Conservation (phyloP, 2,113 vertebrate genomes). For the Leptobrachium ailaonicum region DNA sequence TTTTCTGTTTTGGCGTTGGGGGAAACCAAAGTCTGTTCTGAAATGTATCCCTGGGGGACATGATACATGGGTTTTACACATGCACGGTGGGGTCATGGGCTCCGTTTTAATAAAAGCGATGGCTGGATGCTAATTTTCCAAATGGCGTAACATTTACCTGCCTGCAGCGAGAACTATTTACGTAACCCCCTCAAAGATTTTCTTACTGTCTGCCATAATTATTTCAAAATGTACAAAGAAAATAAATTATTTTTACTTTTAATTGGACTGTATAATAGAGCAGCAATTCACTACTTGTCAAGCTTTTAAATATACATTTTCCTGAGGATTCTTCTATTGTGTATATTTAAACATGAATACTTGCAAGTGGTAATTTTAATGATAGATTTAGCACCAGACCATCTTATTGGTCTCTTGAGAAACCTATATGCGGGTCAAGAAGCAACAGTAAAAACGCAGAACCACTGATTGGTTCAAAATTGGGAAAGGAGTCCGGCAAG, state of each 20-base stretch:
- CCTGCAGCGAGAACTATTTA: slow-evolving; percentile 20
- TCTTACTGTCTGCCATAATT: slow-evolving; percentile 29
- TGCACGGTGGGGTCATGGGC: slow-evolving; percentile 7
- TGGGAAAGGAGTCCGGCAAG: too few species aligned
- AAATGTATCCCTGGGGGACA: slow-evolving; percentile 23
- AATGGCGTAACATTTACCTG: slow-evolving; percentile 8
- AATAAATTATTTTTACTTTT: background rate
- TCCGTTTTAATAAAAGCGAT: slow-evolving; percentile 31
- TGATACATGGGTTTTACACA: background rate
- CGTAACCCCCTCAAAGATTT: slow-evolving; percentile 14
- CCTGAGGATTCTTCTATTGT: background rate
- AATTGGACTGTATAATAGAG: background rate
- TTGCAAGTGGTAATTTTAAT: too few species aligned
- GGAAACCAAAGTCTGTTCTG: slow-evolving; percentile 20
- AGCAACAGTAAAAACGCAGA: too few species aligned
- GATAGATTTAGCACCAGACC: too few species aligned
- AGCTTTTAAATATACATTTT: background rate
- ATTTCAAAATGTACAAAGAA: slow-evolving; percentile 15
- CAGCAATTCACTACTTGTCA: background rate
- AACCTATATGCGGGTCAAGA: too few species aligned
- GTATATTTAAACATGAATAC: too few species aligned
- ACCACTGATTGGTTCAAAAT: too few species aligned
- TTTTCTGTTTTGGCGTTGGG: slow-evolving; percentile 23
- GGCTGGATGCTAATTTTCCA: slow-evolving; percentile 3
- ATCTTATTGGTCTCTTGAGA: too few species aligned